These are phyloP conservation scores for Tipula vernalis DNA, from an alignment of 2,888 invertebrate species.

Conservation along the genomic window DNA sequence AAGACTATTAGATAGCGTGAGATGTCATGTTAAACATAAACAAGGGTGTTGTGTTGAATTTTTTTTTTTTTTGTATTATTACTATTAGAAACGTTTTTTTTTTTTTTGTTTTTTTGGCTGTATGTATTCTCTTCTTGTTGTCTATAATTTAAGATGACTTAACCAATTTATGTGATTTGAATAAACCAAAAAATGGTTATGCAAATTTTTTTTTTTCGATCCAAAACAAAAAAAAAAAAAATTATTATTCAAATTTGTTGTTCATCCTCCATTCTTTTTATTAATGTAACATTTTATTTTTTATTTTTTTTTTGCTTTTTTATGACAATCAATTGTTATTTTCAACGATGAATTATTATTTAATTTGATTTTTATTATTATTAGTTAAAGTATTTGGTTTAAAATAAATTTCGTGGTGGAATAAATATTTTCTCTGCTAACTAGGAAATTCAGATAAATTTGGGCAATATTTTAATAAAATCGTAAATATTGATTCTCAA, in stretches of 20 bases:
- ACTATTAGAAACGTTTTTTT: neutral
- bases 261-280: neutral
- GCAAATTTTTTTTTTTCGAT: neutral
- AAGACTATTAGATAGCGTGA: slow-evolving; percentile 10
- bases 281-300: neutral
- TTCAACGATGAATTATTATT: neutral
- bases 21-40: slow-evolving; percentile 10
- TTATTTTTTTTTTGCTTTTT: neutral
- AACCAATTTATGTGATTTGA: slow-evolving; percentile 10
- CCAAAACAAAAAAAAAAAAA: neutral
- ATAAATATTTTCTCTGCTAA: too few relatives aligned
- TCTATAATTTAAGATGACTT: slow-evolving; percentile 10
- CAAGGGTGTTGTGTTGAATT: slow-evolving; percentile 7
- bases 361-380: neutral
- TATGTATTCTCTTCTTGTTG: neutral
- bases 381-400: neutral
- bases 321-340: neutral
- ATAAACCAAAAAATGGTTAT: slow-evolving; percentile 7
- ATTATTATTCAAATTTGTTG: neutral
- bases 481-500: too few relatives aligned
- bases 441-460: too few relatives aligned
- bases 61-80: neutral
- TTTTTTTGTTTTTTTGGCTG: neutral
- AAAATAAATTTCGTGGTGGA: too few relatives aligned
- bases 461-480: too few relatives aligned